Evolutionary conservation across 2,113 vertebrate genomes (phyloP).

Genomic region (Pachypanchax playfairii): DNA sequence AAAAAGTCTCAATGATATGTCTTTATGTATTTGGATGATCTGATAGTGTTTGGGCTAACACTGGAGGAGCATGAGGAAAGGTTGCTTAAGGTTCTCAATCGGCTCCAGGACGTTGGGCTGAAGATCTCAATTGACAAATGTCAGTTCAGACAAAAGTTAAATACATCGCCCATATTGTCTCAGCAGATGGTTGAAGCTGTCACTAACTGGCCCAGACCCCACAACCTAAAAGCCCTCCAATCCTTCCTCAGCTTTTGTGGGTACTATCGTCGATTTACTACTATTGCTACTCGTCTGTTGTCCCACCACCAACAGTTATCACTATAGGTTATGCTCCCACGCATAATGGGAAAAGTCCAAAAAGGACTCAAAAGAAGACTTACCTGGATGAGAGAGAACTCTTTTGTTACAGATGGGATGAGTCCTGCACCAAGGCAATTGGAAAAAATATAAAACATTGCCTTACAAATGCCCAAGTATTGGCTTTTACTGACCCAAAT

Average conservation of each 20-base stretch:
- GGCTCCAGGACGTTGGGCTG: background rate
- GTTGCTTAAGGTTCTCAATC: background rate
- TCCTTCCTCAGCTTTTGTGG: background rate
- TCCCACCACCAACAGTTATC: background rate
- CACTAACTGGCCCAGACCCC: background rate
- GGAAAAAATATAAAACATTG: background rate
- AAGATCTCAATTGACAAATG: background rate
- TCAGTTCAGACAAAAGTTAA: slow-evolving; percentile 2
- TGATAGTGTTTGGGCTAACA: slow-evolving; percentile 2
- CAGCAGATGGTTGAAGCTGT: background rate
- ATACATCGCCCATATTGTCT: background rate
- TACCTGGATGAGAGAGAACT: background rate
- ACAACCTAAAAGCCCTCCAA: background rate
- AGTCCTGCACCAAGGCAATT: background rate
- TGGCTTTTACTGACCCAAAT: slow-evolving; percentile 1
- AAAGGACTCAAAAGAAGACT: background rate
- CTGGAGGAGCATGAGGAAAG: slow-evolving; percentile 15
- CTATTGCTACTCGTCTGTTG: background rate
- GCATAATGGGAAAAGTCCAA: background rate
- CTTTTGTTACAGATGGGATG: slow-evolving; percentile 2
- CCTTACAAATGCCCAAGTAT: slow-evolving; percentile 2
- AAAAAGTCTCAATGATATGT: too few relatives aligned
- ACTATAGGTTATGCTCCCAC: background rate
- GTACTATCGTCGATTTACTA: background rate
- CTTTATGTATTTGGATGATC: slow-evolving; percentile 2